Evolutionary conservation across 1,140 invertebrate species (phyloP), one percentile per base, ranked within the genome.

Genomic region (Metaphire vulgaris): DNA sequence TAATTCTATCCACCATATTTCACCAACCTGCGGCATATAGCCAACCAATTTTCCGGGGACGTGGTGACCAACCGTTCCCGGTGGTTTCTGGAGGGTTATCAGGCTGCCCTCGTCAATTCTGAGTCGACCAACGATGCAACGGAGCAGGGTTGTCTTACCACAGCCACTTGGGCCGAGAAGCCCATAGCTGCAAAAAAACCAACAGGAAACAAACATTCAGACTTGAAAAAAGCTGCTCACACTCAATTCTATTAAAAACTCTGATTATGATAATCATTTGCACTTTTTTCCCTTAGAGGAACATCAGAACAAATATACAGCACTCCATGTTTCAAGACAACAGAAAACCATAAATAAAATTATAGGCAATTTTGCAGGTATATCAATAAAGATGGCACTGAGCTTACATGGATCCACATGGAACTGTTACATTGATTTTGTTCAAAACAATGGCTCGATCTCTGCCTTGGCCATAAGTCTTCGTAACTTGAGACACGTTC

Each of bases 381-480:
- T n/a, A n/a, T n/a, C n/a, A n/a, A n/a, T n/a, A n/a, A n/a, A n/a
- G n/a, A n/a, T n/a, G n/a, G n/a, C n/a, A n/a, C n/a, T n/a, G n/a
- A n/a, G n/a, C n/a, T 93, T 87, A 94, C 92, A 95, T 96, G 69
- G 92, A 92, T 77, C 94, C 93, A 86, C 94, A 94, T 69, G 92
- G 91, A 66, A 96, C 93, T 64, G 92, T 94, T 92, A 96, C 93
- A 86, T 92, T 92, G 29, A 96, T 89, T 80, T 93, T 92, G 80
- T 91, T 91, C 69, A 97, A 88, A 32, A 96, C 93, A 68, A 91
- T 90, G 81, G 92, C 91, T 26, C 92, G 91, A 76, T 91, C 91
- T 81, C 91, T 92, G 83, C 91, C 92, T 79, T 90, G 91, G 67
- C 93, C 93, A 83, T 96, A 96, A 79, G 90, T 90, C 84, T 96